phyloP scores from a whole-genome alignment of 1,140 invertebrate species.

The Episyrphus balteatus region DNA sequence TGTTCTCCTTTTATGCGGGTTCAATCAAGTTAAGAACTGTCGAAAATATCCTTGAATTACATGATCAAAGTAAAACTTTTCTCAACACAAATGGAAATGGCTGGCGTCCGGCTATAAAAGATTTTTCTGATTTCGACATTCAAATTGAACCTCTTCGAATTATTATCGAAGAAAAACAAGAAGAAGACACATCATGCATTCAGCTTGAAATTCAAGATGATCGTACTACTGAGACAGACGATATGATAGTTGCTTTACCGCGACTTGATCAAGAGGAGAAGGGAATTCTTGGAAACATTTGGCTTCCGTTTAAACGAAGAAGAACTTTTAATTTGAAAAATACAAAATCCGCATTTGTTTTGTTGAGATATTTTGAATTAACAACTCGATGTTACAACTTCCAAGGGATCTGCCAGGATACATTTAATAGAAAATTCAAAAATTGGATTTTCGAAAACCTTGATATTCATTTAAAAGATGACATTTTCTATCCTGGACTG shows the following conservation, averaged over 20 bases:
- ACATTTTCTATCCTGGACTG: slow-evolving; percentile 30
- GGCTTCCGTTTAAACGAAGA: slow-evolving; percentile 24
- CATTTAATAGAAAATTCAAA: slow-evolving; percentile 20
- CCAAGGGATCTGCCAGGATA: slow-evolving; percentile 13
- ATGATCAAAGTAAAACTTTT: slow-evolving; percentile 15
- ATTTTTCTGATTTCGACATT: slow-evolving; percentile 10
- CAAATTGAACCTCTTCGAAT: slow-evolving; percentile 4
- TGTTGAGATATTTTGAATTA: slow-evolving; percentile 24
- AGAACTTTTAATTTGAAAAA: slow-evolving; percentile 27
- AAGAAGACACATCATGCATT: not conserved
- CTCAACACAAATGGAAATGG: slow-evolving; percentile 33
- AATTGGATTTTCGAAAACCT: slow-evolving; percentile 24
- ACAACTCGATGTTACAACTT: slow-evolving; percentile 22
- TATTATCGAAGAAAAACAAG: not conserved
- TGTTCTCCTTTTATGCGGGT: slow-evolving; percentile 30
- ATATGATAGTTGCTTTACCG: slow-evolving; percentile 26
- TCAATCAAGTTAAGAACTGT: slow-evolving; percentile 16
- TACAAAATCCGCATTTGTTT: slow-evolving; percentile 12
- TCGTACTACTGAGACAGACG: not conserved
- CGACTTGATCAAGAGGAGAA: slow-evolving; percentile 19
- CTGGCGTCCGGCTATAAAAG: slow-evolving; percentile 15
- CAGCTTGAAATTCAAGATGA: not conserved
- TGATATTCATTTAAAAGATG: slow-evolving; percentile 21
- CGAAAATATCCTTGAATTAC: slow-evolving; percentile 17
- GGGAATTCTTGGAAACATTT: slow-evolving; percentile 22